Conservation (phyloP, 2,113 vertebrate species). For the Lanius ludovicianus region DNA sequence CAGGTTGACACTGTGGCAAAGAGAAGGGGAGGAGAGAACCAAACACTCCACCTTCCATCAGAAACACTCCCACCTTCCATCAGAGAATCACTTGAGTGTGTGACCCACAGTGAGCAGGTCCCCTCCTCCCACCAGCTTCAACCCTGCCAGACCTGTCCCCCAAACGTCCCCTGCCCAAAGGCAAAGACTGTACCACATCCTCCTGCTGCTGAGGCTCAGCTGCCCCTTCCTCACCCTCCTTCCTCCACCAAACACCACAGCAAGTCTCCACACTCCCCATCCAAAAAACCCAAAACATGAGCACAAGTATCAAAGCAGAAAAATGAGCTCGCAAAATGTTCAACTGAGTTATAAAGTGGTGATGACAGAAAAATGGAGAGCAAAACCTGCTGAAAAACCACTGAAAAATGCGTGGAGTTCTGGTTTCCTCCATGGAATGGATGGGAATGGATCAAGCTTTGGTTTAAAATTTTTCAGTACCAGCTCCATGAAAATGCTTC, state of each 20-base stretch:
- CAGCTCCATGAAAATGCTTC: neutral
- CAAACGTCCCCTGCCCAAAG: fast-evolving
- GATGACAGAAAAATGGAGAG: neutral
- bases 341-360: neutral
- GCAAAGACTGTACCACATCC: fast-evolving
- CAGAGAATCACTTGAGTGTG: neutral
- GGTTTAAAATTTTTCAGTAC: neutral
- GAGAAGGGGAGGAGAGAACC: neutral
- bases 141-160: neutral
- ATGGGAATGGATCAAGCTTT: neutral
- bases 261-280: neutral
- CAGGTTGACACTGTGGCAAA: neutral
- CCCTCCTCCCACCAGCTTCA: neutral
- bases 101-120: neutral
- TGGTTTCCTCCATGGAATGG: neutral
- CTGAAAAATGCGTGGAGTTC: neutral
- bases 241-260: neutral
- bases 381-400: neutral
- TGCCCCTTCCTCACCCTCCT: neutral
- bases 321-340: neutral
- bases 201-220: neutral
- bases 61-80: neutral
- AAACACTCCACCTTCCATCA: neutral
- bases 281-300: neutral
- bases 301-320: neutral